Evolutionary conservation across 2,888 invertebrate genomes (phyloP), one percentile per base, ranked within the genome.

Genomic region (Malthinus seriepunctatus): DNA sequence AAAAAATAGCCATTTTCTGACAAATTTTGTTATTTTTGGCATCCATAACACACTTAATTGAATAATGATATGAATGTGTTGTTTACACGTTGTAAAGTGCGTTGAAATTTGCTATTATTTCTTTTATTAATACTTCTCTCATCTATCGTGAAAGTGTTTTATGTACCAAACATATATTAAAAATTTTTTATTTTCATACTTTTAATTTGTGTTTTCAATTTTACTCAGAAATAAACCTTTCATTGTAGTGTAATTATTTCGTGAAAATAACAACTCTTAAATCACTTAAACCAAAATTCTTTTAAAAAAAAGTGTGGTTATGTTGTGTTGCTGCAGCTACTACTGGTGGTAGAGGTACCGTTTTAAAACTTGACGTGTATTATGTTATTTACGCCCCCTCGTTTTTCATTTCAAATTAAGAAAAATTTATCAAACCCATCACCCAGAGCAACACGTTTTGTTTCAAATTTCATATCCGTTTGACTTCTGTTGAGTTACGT

Each of bases 21-120:
- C 65, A 64, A 66, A 63, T 57, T 50, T 49, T 66, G 63, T 63
- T 64, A 66, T 66, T 64, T 64, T 64, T 66, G 64, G 64, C 64
- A 56, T 51, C 48, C 37, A 54, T 50, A 60, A 48, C 60, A 52
- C 56, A 51, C 63, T 57, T 64, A 66, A 66, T 66, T 64, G 66
- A 66, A 64, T 57, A 64, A 63, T 63, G 62, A 55, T 58, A 63
- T 61, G 63, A 61, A 61, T 61, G 56, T 53, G 59, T 64, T 64
- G 63, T 64, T 63, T 64, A 64, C 62, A 64, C 56, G 48, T 49
- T 48, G 52, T 49, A 56, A 56, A 63, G 61, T 56, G 65, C 63
- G 56, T 52, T 54, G 52, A 65, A 59, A 57, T 58, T 63, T 57
- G 62, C 63, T 59, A 60, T 64, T 62, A 58, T 62, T 63, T 64